A percentile compares a stretch with the other conserved stretches of the same genome.
Conservation (phyloP, 2,113 vertebrate species). For the Etheostoma spectabile region DNA sequence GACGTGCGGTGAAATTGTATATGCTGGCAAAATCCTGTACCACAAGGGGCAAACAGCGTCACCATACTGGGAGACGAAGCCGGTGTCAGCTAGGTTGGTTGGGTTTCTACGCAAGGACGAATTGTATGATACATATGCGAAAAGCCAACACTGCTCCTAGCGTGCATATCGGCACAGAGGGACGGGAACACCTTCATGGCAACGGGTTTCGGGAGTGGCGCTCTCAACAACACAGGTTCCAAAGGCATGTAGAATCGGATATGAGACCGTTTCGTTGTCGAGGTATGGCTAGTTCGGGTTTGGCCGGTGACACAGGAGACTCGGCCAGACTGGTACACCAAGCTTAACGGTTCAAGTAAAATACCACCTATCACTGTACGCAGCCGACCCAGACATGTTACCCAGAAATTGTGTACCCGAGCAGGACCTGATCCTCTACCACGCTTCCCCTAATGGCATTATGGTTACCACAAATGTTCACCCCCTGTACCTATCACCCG, state of each 20-base stretch:
- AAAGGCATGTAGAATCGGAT: not conserved
- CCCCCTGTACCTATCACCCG: slow-evolving; percentile 1
- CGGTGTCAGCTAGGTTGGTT: slow-evolving; percentile 1
- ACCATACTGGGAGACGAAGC: not conserved
- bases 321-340: not conserved
- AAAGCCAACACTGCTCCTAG: not conserved
- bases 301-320: slow-evolving; percentile 7
- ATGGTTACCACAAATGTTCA: slow-evolving; percentile 3
- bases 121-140: not conserved
- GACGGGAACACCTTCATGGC: slow-evolving; percentile 1
- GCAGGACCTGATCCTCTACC: slow-evolving; percentile 10
- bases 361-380: no score
- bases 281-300: fast-evolving
- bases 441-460: not conserved
- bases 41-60: fast-evolving
- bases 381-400: not conserved
- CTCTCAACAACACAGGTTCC: not conserved
- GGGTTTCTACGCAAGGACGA: not conserved
- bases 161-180: not conserved
- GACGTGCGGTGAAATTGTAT: not conserved
- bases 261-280: not conserved
- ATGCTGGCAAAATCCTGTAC: not conserved
- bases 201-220: slow-evolving; percentile 5
- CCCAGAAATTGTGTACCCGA: not conserved
- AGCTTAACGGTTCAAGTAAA: no score